Base-by-base conservation (phyloP, 2,888 invertebrate genomes). In the Phengaris arion region DNA sequence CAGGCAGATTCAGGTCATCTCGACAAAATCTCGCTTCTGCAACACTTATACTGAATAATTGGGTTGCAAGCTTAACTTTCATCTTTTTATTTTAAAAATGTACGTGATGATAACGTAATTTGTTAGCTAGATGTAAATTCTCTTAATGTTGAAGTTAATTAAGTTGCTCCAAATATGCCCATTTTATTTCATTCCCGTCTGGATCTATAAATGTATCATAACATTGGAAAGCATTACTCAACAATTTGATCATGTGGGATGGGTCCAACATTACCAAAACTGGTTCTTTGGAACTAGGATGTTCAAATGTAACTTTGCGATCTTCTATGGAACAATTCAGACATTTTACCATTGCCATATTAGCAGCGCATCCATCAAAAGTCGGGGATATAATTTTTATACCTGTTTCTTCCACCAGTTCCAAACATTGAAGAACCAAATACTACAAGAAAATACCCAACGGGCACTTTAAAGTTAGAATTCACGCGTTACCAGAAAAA, bases 321-420 rank as follows among this genome's bases (percentile, higher is more conserved):
- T 54, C 55, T 74, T 74, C 74, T 54, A 57, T 57, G 15, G 15
- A 48, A 54, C 12, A 74, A 48, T 45, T 22, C 9, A 74, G 35
- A 22, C 74, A 54, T 55, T 55, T 57, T 10, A 74, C 45, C 55
- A 74, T 74, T 55, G 74, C 54, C 15, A 74, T n/a, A 74, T 74
- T 54, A 35, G 57, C 57, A 55, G 74, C 57, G 35, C 54, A 54
- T 35, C 74, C 51, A 70, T 70, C 70, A n/a, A 70, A 70, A n/a
- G 70, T 70, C 7, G 51, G 13, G n/a, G 52, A 52, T 52, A 52
- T 52, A 2, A 52, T 52, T 52, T 52, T 52, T 8, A 52, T 52
- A 2, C 52, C 52, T 8, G 52, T 52, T 52, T 52, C 52, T 52
- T 52, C 52, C 8, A 52, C 8, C 8, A 52, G 8, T 52, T 52